A percentile compares a stretch with the other conserved stretches of the same genome.
Conservation (phyloP, 2,113 vertebrate genomes). For the Seriola dumerili region DNA sequence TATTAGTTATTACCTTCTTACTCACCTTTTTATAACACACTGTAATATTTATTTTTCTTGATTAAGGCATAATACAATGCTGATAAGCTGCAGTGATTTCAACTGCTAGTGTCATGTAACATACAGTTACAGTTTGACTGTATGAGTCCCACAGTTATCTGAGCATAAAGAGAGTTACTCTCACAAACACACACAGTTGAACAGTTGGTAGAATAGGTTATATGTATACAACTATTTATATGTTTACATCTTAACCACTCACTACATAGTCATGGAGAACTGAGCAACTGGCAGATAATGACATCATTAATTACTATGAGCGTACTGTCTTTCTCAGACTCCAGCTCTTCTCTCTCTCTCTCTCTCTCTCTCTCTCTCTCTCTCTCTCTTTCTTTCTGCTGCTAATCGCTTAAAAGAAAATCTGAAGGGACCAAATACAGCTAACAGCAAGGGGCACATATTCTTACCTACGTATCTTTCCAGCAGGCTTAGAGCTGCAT, state of each 20-base stretch:
- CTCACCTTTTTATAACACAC: not conserved
- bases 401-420: conserved; percentile 9
- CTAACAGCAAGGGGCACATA: conserved; percentile 4
- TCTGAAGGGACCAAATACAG: not conserved
- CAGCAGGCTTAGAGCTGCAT: not conserved
- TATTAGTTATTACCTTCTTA: not conserved
- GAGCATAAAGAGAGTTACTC: not conserved
- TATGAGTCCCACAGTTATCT: not conserved
- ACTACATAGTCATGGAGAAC: not conserved
- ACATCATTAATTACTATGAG: conserved; percentile 36
- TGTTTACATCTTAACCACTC: not conserved
- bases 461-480: not conserved
- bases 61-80: not conserved
- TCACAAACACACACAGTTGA: not conserved
- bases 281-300: conserved; percentile 20
- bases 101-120: not conserved
- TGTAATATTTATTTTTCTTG: not conserved
- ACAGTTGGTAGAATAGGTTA: not conserved
- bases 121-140: not conserved
- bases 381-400: not conserved
- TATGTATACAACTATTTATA: not conserved
- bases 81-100: not conserved
- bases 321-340: conserved; percentile 15
- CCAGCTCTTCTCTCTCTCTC: not conserved
- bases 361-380: not conserved